Base-by-base conservation (phyloP, 2,797 vertebrate genomes). In the Philypnodon macrostomus region DNA sequence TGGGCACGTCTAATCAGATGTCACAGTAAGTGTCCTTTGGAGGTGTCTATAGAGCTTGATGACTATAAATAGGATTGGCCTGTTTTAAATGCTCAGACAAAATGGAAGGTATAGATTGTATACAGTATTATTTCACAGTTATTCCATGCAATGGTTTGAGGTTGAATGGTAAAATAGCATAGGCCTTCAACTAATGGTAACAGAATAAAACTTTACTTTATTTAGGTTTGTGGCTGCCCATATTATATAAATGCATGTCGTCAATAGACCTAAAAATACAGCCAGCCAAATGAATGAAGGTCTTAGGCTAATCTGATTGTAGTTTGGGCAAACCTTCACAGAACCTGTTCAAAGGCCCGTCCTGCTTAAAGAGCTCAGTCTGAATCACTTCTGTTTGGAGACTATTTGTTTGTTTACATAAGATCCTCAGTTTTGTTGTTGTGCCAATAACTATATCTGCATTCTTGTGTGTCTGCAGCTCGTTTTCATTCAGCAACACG, bases 231-330 rank as follows among this genome's bases (percentile, higher is more conserved):
- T 23, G 3, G 6, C 3, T 23, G 21, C 6, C 21, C 21, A 23
- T 23, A 6, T 23, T 23, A 23, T 23, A 23, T 6, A 23, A 6
- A n/a, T n/a, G n/a, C n/a, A n/a, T n/a, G n/a, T n/a, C n/a, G n/a
- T n/a, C n/a, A n/a, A n/a, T n/a, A n/a, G n/a, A n/a, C n/a, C n/a
- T 23, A 23, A 6, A 23, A 23, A 6, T 23, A 23, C 18, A 24
- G 19, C 37, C 4, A 39, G n/a, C 19, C 21, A 9, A 23, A 23
- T 23, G 21, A 23, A 23, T 23, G 21, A 23, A 23, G 70, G 78
- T 64, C 36, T 49, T 14, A 64, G 71, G 83, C 59, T 66, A 27
- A 47, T 67, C 30, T 63, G 42, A 63, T 46, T 67, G 45, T 58
- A 58, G 34, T 58, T 15, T 29, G 9, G 16, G 23, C n/a, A 39